These are phyloP conservation scores for Trichacis sp. DNA, from an alignment of 2,888 invertebrate genomes.

Conservation along the genomic window DNA sequence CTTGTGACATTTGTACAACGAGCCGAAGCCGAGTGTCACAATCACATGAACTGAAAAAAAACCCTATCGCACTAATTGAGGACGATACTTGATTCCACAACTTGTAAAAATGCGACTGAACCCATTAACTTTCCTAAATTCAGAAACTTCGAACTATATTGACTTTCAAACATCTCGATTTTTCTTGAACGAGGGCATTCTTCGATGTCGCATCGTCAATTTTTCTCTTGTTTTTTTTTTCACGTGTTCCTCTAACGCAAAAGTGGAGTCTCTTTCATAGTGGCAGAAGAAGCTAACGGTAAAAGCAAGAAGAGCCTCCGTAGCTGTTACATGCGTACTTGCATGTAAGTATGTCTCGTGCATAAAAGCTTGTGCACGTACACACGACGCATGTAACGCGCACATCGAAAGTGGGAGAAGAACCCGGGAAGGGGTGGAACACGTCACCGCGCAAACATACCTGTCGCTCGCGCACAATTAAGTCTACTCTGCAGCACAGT, in stretches of 20 bases:
- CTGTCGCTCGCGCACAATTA: conserved; percentile 33
- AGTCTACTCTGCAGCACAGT: conserved; percentile 34
- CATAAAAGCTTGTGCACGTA: conserved; percentile 25
- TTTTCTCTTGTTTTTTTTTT: conserved; percentile 7
- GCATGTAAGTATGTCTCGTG: conserved; percentile 44
- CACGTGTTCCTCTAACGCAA: conserved; percentile 24
- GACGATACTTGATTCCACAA: too few species aligned
- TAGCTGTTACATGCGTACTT: conserved; percentile 51
- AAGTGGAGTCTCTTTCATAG: conserved; percentile 23
- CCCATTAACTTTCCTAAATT: too few species aligned
- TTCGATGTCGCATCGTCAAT: background rate
- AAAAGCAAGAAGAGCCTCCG: conserved; percentile 62
- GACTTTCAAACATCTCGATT: background rate
- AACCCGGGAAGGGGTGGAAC: conserved; percentile 7
- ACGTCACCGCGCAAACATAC: conserved; percentile 26
- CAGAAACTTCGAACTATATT: too few species aligned
- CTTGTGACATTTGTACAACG: too few species aligned
- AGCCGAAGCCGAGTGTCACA: too few species aligned
- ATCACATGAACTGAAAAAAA: too few species aligned
- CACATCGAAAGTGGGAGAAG: conserved; percentile 1
- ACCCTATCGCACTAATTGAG: too few species aligned
- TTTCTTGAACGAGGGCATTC: background rate
- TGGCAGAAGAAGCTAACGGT: conserved; percentile 56
- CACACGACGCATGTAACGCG: conserved; percentile 10
- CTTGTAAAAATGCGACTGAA: too few species aligned